Base-by-base conservation (phyloP, 2,797 vertebrate species). In the Micrastur ruficollis region DNA sequence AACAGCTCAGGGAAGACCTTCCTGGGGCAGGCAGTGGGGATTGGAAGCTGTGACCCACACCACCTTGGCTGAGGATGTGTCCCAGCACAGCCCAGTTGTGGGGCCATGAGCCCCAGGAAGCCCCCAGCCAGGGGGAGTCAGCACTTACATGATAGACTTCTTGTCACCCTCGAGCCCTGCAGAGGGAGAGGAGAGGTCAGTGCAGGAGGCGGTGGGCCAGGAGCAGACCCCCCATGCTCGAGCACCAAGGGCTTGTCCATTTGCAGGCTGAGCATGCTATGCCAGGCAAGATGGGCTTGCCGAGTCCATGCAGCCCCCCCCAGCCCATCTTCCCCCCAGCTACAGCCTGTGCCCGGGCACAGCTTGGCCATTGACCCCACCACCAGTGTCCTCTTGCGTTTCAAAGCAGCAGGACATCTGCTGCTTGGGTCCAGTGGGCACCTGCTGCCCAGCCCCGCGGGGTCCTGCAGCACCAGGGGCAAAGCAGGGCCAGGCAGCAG, bases 111-210 rank as follows among this genome's bases (percentile, higher is more conserved):
- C 29, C 66, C 53, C 81, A 40, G 47, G 21, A 83, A 90, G 31
- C 4, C 63, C 22, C 12, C 1, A 6, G 32, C 10, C 47, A 42
- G 20, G 71, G 61, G 36, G 59, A 15, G 38, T 61, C 80, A 62
- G 55, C 70, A 98, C 98, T 98, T 97, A 99, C 99, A 97, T 95
- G 92, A 98, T 97, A 89, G 98, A 95, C 22, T 98, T 98, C 95
- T 97, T 97, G 40, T 92, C 96, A 89, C 98, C 95, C 83, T 90
- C 93, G 61, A 95, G 81, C 19, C 96, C 99, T 99, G 95, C 84
- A 86, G 95, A 68, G 73, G 90, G 76, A 91, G 96, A 96, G 47
- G 50, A 87, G 78, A 81, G 65, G 76, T 97, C 78, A 97, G 78
- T 17, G 52, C 81, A 49, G 83, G 50, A 88, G 72, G 21, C 3